These are phyloP conservation scores for Elephantulus edwardii DNA, from an alignment of 2,113 vertebrate species.

Conservation along the genomic window DNA sequence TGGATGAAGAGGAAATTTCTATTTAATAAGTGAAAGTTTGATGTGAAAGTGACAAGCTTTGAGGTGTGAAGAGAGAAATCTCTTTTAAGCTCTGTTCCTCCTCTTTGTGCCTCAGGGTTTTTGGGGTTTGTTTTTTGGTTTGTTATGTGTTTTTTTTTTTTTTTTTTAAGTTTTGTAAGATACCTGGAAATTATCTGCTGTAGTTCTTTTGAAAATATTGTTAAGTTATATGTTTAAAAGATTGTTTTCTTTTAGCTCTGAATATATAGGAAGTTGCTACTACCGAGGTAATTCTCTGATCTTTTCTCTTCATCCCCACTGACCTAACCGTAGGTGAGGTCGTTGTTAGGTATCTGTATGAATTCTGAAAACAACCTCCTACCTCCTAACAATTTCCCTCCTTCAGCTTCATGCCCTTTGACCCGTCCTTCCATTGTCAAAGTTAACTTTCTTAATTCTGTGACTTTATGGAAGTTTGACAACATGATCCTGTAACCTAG, in stretches of 20 bases:
- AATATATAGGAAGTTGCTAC: not conserved
- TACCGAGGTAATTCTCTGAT: not conserved
- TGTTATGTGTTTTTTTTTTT: too few relatives aligned
- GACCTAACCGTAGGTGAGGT: not conserved
- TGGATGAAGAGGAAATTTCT: not conserved
- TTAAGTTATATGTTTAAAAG: not conserved
- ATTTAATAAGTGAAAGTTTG: not conserved
- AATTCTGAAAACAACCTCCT: constrained; percentile 38
- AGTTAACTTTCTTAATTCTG: constrained; percentile 41
- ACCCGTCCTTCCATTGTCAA: not conserved
- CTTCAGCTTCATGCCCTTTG: constrained; percentile 14
- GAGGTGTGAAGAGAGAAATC: not conserved
- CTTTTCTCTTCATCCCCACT: not conserved
- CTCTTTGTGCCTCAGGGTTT: not conserved
- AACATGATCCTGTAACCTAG: not conserved
- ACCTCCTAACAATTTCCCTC: constrained; percentile 1
- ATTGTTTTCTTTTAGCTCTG: not conserved
- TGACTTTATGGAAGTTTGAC: constrained; percentile 14
- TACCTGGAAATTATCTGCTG: not conserved
- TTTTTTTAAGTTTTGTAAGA: not conserved
- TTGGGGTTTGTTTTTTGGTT: not conserved
- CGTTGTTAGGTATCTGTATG: not conserved
- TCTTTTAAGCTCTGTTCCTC: not conserved
- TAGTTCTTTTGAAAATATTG: constrained; percentile 51
- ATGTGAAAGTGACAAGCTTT: not conserved